Evolutionary conservation across 2,888 invertebrate species (phyloP), one percentile per base, ranked within the genome.

Genomic region (Caenorhabditis sp.): DNA sequence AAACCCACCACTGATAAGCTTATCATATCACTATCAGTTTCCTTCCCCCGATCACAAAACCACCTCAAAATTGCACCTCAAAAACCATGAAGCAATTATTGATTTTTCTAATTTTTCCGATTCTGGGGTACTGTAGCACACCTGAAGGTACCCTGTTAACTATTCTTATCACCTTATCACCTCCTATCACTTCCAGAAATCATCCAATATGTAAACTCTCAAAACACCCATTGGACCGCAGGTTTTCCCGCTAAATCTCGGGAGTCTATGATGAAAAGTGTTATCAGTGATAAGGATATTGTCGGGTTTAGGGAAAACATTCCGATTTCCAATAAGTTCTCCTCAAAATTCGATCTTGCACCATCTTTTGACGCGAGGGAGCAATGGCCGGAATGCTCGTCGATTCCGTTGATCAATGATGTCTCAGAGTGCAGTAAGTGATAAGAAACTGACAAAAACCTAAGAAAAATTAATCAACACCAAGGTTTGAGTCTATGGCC

Each of bases 401-500:
- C 69, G 51, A 71, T 83, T 53, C 72, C 71, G 18, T 58, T 47
- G 28, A 84, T 85, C 53, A 62, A 78, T 32, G 84, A 85, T 28
- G 82, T 84, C 47, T 82, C 82, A 37, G 69, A 72, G n/a, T 84
- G 84, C 64, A 81, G 97, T 20, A 96, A 96, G 51, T 47, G 47
- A 5, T 18, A 18, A 20, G 18, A 47, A 47, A 47, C 20, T 9
- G 4, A n/a, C 18, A 92, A 93, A 44, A 93, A 93, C 90, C n/a
- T n/a, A n/a, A n/a, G n/a, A n/a, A n/a, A n/a, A n/a, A n/a, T n/a
- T n/a, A n/a, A 15, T 13, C 3, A 40, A 47, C n/a, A 47, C 4
- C 47, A 47, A n/a, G n/a, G 20, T 47, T 47, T 47, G 4, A 18
- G 9, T 18, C 11, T n/a, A 9, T 47, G 47, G 47, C 18, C 47